These are phyloP conservation scores for Pammene fasciana DNA, from an alignment of 2,888 invertebrate species.

Conservation along the genomic window DNA sequence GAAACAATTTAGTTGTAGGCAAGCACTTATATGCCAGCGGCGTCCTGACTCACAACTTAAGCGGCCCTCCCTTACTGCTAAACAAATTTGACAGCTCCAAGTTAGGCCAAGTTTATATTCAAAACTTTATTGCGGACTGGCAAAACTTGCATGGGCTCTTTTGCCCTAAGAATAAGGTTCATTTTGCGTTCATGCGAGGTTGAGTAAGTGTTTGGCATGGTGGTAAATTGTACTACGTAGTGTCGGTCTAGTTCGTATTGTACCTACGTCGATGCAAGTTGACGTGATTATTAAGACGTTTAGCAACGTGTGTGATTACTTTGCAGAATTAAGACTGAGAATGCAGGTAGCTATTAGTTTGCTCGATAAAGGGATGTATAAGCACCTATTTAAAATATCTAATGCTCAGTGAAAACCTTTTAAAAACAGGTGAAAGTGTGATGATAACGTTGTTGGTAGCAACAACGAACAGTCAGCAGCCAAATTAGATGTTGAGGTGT, in stretches of 20 bases:
- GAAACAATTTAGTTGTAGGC: conserved; percentile 78
- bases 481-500: too few relatives aligned
- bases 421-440: too few relatives aligned
- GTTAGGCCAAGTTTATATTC: conserved; percentile 77
- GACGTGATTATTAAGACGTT: conserved; percentile 80
- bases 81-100: conserved; percentile 83
- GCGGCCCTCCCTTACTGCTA: conserved; percentile 78
- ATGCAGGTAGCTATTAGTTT: not conserved
- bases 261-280: conserved; percentile 77
- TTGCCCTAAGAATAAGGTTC: conserved; percentile 44
- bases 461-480: too few relatives aligned
- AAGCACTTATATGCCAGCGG: conserved; percentile 78
- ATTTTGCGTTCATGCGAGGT: conserved; percentile 41
- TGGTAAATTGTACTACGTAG: conserved; percentile 60
- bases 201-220: conserved; percentile 34
- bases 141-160: conserved; percentile 45
- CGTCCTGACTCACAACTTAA: conserved; percentile 72
- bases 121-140: conserved; percentile 53
- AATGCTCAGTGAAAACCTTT: too few relatives aligned
- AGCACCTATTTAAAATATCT: too few relatives aligned
- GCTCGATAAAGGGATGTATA: not conserved
- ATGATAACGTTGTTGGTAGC: too few relatives aligned
- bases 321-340: conserved; percentile 20
- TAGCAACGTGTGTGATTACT: conserved; percentile 58
- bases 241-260: conserved; percentile 77